A percentile compares a stretch with the other conserved stretches of the same genome.
These are phyloP conservation scores for Tachysurus fulvidraco DNA, from an alignment of 2,113 vertebrate genomes.

Conservation along the genomic window DNA sequence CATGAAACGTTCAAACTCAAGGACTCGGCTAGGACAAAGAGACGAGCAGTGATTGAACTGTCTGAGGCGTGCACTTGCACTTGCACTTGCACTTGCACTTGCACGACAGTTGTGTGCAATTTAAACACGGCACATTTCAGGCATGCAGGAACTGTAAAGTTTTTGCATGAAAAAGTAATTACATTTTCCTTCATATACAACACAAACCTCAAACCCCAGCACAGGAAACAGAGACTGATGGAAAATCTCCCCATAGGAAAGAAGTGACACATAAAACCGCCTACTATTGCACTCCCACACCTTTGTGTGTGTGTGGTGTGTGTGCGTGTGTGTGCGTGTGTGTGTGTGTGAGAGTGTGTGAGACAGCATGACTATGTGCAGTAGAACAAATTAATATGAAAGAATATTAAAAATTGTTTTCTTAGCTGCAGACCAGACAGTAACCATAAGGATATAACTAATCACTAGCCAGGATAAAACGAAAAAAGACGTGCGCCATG, in stretches of 20 bases:
- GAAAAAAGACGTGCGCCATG: too few relatives aligned
- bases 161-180: slow-evolving; percentile 11
- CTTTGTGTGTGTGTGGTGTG: slow-evolving; percentile 47
- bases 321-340: slow-evolving; percentile 45
- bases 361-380: background rate
- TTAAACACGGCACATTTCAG: background rate
- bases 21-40: background rate
- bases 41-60: background rate
- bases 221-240: slow-evolving; percentile 68
- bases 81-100: slow-evolving; percentile 1
- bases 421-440: background rate
- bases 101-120: background rate
- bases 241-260: slow-evolving; percentile 78
- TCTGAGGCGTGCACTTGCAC: background rate
- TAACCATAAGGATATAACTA: background rate
- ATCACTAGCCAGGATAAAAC: background rate
- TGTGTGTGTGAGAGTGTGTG: slow-evolving; percentile 34
- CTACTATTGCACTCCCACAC: slow-evolving; percentile 67
- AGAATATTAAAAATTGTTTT: background rate
- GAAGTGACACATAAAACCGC: slow-evolving; percentile 68
- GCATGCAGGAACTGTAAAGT: background rate
- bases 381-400: background rate
- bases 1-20: background rate
- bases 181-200: slow-evolving; percentile 36
- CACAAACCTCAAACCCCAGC: slow-evolving; percentile 56